Evolutionary conservation across 1,140 invertebrate genomes (phyloP).

Genomic region (Ceratina japonica): DNA sequence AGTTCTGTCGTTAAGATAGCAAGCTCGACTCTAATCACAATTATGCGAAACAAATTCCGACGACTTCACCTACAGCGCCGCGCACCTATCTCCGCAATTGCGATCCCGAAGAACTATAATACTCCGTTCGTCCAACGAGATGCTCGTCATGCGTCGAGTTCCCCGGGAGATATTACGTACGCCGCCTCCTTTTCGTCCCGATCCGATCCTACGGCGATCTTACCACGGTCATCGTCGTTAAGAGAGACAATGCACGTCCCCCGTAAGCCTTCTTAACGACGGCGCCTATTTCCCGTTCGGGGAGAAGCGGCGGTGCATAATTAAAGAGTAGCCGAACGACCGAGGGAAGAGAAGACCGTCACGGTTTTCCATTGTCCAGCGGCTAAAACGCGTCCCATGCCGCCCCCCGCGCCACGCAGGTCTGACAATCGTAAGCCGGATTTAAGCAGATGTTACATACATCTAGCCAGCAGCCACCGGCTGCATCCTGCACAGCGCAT

Average conservation of each 20-base stretch:
- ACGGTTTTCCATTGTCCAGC: slow-evolving; percentile 39
- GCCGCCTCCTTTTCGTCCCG: too few species aligned
- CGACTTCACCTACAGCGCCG: not conserved
- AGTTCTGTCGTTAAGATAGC: slow-evolving; percentile 1
- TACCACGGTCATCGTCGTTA: too few species aligned
- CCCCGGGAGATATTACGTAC: not conserved
- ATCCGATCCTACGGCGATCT: too few species aligned
- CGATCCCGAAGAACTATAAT: not conserved
- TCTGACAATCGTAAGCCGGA: slow-evolving; percentile 47
- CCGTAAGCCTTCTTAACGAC: too few species aligned
- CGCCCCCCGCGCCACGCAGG: too few species aligned
- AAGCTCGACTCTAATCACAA: slow-evolving; percentile 3
- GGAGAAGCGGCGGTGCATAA: slow-evolving; percentile 21
- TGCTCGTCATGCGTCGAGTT: not conserved
- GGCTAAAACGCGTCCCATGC: not conserved
- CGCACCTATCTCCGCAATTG: not conserved
- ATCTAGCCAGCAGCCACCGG: slow-evolving; percentile 10
- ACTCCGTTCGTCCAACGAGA: not conserved
- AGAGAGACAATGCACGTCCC: too few species aligned
- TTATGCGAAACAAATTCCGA: slow-evolving; percentile 20
- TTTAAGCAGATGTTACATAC: slow-evolving; percentile 53
- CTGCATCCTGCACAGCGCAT: slow-evolving; percentile 31
- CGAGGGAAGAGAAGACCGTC: not conserved
- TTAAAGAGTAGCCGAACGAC: slow-evolving; percentile 4
- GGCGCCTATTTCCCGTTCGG: not conserved